Evolutionary conservation across 2,888 invertebrate species (phyloP).

Genomic region (Chymomyza amoena): DNA sequence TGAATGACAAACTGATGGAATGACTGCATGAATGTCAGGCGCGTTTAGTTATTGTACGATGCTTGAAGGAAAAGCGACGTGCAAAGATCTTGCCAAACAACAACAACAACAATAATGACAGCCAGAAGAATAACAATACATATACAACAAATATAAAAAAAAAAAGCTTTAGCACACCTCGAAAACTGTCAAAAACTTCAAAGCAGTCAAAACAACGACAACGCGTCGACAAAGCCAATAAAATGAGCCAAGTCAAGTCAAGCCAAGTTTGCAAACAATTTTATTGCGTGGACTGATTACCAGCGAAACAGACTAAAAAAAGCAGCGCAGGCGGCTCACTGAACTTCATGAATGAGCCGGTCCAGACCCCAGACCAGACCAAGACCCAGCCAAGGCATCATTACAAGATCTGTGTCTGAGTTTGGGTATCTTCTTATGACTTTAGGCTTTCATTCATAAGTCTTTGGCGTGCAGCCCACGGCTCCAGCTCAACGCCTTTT

Average conservation of each 20-base stretch:
- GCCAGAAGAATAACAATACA: constrained; percentile 5
- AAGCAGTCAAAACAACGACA: constrained; percentile 39
- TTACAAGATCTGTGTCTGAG: neutral
- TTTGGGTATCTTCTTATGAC: neutral
- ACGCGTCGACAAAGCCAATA: constrained; percentile 48
- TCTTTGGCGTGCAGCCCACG: neutral
- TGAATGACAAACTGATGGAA: constrained; percentile 14
- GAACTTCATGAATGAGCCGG: constrained; percentile 67
- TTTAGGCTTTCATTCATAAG: constrained; percentile 37
- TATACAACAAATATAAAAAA: neutral
- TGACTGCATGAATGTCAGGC: constrained; percentile 39
- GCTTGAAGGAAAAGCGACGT: constrained; percentile 70
- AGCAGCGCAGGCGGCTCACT: constrained; percentile 35
- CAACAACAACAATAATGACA: constrained; percentile 22
- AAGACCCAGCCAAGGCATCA: neutral
- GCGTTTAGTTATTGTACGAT: constrained; percentile 31
- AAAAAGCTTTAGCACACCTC: constrained; percentile 50
- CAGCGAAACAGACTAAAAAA: constrained; percentile 45
- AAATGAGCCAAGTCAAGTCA: constrained; percentile 45
- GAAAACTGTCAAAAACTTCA: constrained; percentile 67
- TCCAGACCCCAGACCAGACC: constrained; percentile 12
- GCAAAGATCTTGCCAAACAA: constrained; percentile 61
- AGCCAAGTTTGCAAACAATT: constrained; percentile 58
- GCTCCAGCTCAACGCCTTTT: constrained; percentile 22
- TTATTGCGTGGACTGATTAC: constrained; percentile 76